Conservation (phyloP, 2,113 vertebrate species). For the Sylvietta virens region DNA sequence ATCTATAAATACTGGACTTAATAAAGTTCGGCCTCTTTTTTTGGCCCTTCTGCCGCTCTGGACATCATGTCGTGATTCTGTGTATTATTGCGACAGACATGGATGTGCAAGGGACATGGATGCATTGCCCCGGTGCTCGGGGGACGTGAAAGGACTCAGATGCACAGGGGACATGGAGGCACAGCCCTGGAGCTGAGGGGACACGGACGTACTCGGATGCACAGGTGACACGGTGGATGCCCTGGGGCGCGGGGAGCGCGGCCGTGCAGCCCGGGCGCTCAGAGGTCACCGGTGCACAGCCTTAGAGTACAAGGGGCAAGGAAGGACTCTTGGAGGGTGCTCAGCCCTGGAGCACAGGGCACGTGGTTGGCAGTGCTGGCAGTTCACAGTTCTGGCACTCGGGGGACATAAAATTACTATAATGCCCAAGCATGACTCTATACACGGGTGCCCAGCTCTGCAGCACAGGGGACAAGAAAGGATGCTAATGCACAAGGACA, state of each 20-base stretch:
- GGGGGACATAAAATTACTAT: not conserved
- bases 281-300: not conserved
- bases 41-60: too few relatives aligned
- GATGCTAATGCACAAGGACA: accelerated
- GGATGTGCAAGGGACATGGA: accelerated
- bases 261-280: not conserved
- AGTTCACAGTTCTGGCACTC: not conserved
- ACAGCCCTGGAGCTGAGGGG: not conserved
- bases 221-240: accelerated
- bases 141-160: not conserved
- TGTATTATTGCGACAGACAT: too few relatives aligned
- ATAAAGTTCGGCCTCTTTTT: too few relatives aligned
- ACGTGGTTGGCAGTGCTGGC: not conserved
- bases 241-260: not conserved
- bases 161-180: not conserved
- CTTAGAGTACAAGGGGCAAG: not conserved
- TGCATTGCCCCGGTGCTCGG: too few relatives aligned
- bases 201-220: not conserved
- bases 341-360: not conserved
- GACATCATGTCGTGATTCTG: too few relatives aligned
- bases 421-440: not conserved
- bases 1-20: too few relatives aligned
- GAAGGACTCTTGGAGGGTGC: not conserved
- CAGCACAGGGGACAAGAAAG: too few relatives aligned
- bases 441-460: not conserved